Evolutionary conservation across 2,888 invertebrate species (phyloP).

Genomic region (Dromius quadrimaculatus): DNA sequence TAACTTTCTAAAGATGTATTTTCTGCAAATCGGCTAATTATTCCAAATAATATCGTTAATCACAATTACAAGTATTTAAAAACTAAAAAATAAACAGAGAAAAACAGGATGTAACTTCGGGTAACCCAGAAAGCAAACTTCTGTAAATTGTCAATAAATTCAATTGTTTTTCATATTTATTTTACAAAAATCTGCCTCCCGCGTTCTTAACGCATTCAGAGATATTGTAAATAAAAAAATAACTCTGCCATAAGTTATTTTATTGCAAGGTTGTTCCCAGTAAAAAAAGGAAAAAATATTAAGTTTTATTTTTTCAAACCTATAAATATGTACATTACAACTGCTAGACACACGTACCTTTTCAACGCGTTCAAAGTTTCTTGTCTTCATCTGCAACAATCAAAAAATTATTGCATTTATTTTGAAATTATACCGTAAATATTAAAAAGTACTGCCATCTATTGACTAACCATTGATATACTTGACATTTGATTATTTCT

Average conservation of each 20-base stretch:
- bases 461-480: too few relatives aligned
- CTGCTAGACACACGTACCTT: conserved; percentile 76
- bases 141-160: conserved; percentile 32
- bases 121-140: conserved; percentile 52
- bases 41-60: too few relatives aligned
- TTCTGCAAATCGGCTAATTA: too few relatives aligned
- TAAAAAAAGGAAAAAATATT: conserved; percentile 50
- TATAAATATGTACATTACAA: conserved; percentile 54
- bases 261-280: conserved; percentile 54
- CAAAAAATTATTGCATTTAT: conserved; percentile 56
- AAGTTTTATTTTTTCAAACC: conserved; percentile 30
- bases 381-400: conserved; percentile 90
- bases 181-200: conserved; percentile 65
- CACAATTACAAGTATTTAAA: too few relatives aligned
- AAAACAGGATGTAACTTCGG: conserved; percentile 38
- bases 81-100: conserved; percentile 54
- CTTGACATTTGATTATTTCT: too few relatives aligned
- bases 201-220: conserved; percentile 63
- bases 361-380: conserved; percentile 98
- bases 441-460: too few relatives aligned
- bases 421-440: conserved; percentile 37
- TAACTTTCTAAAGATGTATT: too few relatives aligned
- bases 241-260: conserved; percentile 56
- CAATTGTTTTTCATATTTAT: conserved; percentile 35
- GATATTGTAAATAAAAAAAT: conserved; percentile 60